Evolutionary conservation across 2,888 invertebrate genomes (phyloP).

Genomic region (Tyria jacobaeae): DNA sequence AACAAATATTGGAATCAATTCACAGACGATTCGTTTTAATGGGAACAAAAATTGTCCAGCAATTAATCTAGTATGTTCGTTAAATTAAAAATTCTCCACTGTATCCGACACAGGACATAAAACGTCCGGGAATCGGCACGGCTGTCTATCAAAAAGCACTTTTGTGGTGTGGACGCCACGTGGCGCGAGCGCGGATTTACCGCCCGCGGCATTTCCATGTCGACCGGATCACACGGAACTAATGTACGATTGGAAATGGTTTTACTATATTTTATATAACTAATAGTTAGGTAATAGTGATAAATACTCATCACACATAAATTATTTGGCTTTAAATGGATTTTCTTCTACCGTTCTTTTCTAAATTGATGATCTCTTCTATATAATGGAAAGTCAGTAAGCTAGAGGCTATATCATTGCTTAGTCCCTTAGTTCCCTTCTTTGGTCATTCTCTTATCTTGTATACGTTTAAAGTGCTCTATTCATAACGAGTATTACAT

Average conservation of each 20-base stretch:
- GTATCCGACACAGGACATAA: constrained; percentile 68
- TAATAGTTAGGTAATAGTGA: too few relatives aligned
- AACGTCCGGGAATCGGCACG: constrained; percentile 64
- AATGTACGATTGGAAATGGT: constrained; percentile 38
- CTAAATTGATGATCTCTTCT: too few relatives aligned
- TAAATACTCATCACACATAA: too few relatives aligned
- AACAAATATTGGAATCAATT: constrained; percentile 45
- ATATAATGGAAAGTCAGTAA: too few relatives aligned
- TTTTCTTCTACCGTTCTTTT: too few relatives aligned
- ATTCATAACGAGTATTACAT: too few relatives aligned
- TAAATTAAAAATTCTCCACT: constrained; percentile 74
- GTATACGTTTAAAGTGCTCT: too few relatives aligned
- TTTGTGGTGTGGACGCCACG: constrained; percentile 75
- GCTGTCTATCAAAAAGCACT: constrained; percentile 82
- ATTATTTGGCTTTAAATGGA: too few relatives aligned
- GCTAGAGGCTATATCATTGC: too few relatives aligned
- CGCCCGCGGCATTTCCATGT: constrained; percentile 75
- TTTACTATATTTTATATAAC: too few relatives aligned
- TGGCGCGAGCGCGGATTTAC: constrained; percentile 71
- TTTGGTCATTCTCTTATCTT: too few relatives aligned
- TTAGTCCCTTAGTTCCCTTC: too few relatives aligned
- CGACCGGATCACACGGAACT: constrained; percentile 57
- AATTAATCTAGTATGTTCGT: constrained; percentile 63
- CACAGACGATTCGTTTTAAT: constrained; percentile 33
- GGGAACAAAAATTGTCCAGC: constrained; percentile 42